A percentile compares a stretch with the other conserved stretches of the same genome.
phyloP scores from a whole-genome alignment of 2,113 vertebrate species.

The Epinephelus moara region DNA sequence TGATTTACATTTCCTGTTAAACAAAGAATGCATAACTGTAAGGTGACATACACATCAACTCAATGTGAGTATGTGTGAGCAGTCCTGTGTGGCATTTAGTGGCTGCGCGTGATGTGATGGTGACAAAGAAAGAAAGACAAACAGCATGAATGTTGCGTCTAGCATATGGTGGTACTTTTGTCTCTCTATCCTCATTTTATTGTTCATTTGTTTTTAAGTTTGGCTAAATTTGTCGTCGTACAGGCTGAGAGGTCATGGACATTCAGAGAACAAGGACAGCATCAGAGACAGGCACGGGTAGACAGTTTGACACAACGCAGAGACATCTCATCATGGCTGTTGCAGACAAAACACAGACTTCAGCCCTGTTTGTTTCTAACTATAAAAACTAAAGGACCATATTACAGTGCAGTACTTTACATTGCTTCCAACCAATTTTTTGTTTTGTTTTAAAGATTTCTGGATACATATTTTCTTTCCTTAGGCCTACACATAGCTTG shows the following conservation, averaged over 20 bases:
- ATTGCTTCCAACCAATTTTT: not conserved
- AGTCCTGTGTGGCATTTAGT: constrained; percentile 55
- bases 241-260: constrained; percentile 74
- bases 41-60: constrained; percentile 59
- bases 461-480: not conserved
- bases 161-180: constrained; percentile 30
- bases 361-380: not conserved
- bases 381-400: not conserved
- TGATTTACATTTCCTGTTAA: constrained; percentile 47
- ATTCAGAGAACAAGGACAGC: constrained; percentile 79
- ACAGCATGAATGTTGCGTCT: constrained; percentile 41
- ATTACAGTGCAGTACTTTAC: not conserved
- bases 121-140: constrained; percentile 33
- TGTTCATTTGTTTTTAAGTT: constrained; percentile 11
- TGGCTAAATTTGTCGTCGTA: constrained; percentile 13
- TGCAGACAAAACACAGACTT: constrained; percentile 68
- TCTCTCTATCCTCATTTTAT: constrained; percentile 67
- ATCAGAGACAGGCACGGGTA: constrained; percentile 76
- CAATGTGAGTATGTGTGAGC: constrained; percentile 58
- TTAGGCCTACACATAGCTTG: not conserved
- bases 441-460: not conserved
- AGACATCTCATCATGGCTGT: constrained; percentile 61
- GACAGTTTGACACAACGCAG: constrained; percentile 80
- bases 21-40: constrained; percentile 54
- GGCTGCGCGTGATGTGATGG: constrained; percentile 52